Evolutionary conservation across 1,140 invertebrate genomes (phyloP).

Genomic region (Drosophila mauritiana): DNA sequence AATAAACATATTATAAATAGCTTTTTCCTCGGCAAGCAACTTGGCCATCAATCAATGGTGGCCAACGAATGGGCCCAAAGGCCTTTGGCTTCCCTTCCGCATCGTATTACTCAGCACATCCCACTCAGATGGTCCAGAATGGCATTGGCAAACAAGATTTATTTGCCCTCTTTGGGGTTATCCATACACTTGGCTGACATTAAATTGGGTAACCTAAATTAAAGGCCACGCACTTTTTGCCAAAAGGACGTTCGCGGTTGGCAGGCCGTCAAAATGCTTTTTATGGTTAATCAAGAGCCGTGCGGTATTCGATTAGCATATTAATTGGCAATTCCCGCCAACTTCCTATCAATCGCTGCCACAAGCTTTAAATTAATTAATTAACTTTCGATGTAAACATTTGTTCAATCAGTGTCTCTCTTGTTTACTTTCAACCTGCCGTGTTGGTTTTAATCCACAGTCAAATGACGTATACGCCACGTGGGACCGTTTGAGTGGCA

Average conservation of each 20-base stretch:
- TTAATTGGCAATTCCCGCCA: conserved; percentile 23
- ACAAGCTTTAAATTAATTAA: conserved; percentile 64
- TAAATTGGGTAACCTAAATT: conserved; percentile 30
- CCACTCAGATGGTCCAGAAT: conserved; percentile 32
- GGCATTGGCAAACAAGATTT: conserved; percentile 47
- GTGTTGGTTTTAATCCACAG: background rate
- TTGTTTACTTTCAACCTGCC: background rate
- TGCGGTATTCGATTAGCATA: conserved; percentile 57
- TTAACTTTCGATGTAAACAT: conserved; percentile 58
- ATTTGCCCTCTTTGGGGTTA: conserved; percentile 23
- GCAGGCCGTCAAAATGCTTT: conserved; percentile 52
- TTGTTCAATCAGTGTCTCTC: conserved; percentile 31
- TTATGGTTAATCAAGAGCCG: conserved; percentile 67
- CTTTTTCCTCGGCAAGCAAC: conserved; percentile 44
- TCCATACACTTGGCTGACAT: conserved; percentile 15
- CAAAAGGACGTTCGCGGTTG: background rate
- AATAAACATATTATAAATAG: conserved; percentile 82
- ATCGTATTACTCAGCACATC: conserved; percentile 60
- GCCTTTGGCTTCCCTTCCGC: conserved; percentile 32
- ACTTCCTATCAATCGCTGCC: background rate
- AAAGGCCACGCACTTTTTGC: conserved; percentile 10
- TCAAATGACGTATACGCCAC: conserved; percentile 21
- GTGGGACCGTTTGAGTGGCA: conserved; percentile 5
- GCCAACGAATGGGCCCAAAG: conserved; percentile 38
- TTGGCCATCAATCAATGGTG: conserved; percentile 65